phyloP scores from a whole-genome alignment of 2,888 invertebrate genomes.

The Drosophila neotestacea region DNA sequence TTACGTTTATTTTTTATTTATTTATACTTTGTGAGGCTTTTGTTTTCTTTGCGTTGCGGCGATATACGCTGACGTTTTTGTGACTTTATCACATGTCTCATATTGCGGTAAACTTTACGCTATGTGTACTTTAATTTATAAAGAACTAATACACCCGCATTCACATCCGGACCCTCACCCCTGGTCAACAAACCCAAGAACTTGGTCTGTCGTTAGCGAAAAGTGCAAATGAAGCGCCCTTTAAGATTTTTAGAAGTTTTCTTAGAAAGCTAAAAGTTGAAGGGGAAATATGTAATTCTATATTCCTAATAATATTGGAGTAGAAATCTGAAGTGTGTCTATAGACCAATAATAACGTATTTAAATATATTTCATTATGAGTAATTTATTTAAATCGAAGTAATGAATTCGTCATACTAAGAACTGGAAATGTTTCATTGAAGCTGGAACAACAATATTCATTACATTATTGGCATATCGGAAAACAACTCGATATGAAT shows the following conservation, averaged over 20 bases:
- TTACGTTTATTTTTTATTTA: constrained; percentile 64
- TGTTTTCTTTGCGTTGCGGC: constrained; percentile 78
- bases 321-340: background rate
- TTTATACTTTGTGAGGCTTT: constrained; percentile 68
- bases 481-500: too few relatives aligned
- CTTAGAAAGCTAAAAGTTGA: background rate
- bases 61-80: constrained; percentile 73
- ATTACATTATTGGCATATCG: too few relatives aligned
- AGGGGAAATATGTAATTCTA: background rate
- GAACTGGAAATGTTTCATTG: too few relatives aligned
- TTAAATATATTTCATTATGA: background rate
- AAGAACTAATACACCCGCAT: constrained; percentile 5
- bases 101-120: constrained; percentile 70
- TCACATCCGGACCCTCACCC: background rate
- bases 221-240: constrained; percentile 2
- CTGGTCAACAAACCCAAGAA: background rate
- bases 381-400: background rate
- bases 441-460: too few relatives aligned
- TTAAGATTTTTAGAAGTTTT: background rate
- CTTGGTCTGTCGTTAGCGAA: background rate
- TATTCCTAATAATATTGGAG: background rate
- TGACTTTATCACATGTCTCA: constrained; percentile 81
- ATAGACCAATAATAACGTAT: background rate
- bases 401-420: background rate
- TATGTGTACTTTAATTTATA: constrained; percentile 54